Evolutionary conservation across 2,888 invertebrate species (phyloP).

Genomic region (Peribatodes rhomboidaria): DNA sequence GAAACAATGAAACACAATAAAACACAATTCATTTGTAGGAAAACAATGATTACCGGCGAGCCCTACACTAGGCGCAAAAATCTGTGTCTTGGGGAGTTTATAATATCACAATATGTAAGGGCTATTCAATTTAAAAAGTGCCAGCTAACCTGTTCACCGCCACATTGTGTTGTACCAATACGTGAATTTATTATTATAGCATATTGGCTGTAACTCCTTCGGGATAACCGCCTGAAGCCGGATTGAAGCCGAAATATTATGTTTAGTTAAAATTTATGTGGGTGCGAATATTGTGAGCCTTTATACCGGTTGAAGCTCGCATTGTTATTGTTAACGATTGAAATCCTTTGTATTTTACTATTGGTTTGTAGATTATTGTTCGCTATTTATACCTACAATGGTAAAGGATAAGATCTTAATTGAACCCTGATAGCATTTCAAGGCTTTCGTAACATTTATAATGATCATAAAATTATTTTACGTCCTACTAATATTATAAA

Average conservation of each 20-base stretch:
- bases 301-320: slow-evolving; percentile 10
- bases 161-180: slow-evolving; percentile 19
- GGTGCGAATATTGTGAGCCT: slow-evolving; percentile 19
- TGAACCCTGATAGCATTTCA: neutral
- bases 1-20: too few species aligned
- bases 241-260: slow-evolving; percentile 7
- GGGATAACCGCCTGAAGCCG: slow-evolving; percentile 29
- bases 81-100: neutral
- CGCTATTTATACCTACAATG: neutral
- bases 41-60: too few species aligned
- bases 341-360: slow-evolving; percentile 1
- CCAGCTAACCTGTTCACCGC: slow-evolving; percentile 7
- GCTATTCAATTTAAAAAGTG: slow-evolving; percentile 2
- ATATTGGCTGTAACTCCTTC: slow-evolving; percentile 40
- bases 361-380: slow-evolving; percentile 4
- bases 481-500: too few species aligned
- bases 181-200: slow-evolving; percentile 41
- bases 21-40: too few species aligned
- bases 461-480: too few species aligned
- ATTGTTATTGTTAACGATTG: slow-evolving; percentile 27
- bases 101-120: neutral
- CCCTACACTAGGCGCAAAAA: too few species aligned
- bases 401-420: slow-evolving; percentile 4
- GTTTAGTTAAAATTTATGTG: slow-evolving; percentile 23
- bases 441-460: neutral